Evolutionary conservation across 2,888 invertebrate genomes (phyloP), one percentile per base, ranked within the genome.

Genomic region (Labia minor): DNA sequence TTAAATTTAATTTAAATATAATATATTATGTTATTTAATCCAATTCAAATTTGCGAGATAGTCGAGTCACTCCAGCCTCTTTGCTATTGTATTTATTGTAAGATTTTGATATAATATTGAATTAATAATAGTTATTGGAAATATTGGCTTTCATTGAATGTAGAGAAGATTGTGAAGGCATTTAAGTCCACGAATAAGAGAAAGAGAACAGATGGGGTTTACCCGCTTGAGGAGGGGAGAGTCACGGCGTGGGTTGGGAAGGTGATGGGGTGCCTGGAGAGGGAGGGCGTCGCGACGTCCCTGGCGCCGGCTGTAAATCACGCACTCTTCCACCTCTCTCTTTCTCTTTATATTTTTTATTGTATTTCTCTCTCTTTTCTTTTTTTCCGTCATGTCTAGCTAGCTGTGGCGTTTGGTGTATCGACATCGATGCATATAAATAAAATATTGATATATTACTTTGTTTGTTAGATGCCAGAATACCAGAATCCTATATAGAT

Each of bases 351-450:
- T 49, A 8, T 49, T 3, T 16, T 49, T 49, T 33, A 8, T 33
- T 33, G 6, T 33, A 33, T 33, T 33, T 33, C 33, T 33, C 33
- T 33, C 33, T 11, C 11, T 33, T 49, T 49, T 26, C 26, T 26
- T 8, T 49, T 49, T 49, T 49, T 16, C 49, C 49, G 49, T 49
- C 49, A 49, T 49, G 49, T 49, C 49, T 11, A n/a, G 16, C 49
- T 11, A n/a, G 16, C 16, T 16, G 49, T 49, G 49, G 49, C 49
- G 49, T 49, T 49, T 49, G 14, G 8, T 49, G 49, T 49, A 49
- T 49, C 49, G 49, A 49, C 49, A 49, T 49, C 49, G 49, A 49
- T 49, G 49, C 49, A 49, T 49, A 49, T 49, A 49, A 49, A 49
- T 49, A 49, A 49, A 49, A 49, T 49, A 49, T 49, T 49, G 49